Evolutionary conservation across 2,113 vertebrate species (phyloP).

Genomic region (Megaceryle maxima): DNA sequence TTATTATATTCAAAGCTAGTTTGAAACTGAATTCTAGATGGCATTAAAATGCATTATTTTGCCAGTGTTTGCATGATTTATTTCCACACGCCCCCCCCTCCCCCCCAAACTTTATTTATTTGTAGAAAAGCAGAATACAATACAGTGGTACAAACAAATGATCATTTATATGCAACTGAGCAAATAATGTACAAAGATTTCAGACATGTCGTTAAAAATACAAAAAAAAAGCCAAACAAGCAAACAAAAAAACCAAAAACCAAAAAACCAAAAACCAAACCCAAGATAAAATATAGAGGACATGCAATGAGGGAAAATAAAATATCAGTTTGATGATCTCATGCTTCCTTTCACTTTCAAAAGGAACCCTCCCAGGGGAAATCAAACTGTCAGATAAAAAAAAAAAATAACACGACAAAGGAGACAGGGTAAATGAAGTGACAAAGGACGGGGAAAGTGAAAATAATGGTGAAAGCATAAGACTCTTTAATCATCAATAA

Average conservation of each 20-base stretch:
- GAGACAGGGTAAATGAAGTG: slow-evolving; percentile 29
- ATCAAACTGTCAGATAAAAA: slow-evolving; percentile 29
- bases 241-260: no score
- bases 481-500: slow-evolving; percentile 22
- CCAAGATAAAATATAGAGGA: slow-evolving; percentile 57
- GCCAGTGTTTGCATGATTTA: slow-evolving; percentile 35
- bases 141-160: slow-evolving; percentile 65
- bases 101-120: slow-evolving; percentile 43
- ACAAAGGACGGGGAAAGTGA: slow-evolving; percentile 23
- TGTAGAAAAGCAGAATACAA: slow-evolving; percentile 63
- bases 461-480: slow-evolving; percentile 31
- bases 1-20: background rate
- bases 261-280: background rate
- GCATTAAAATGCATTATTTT: slow-evolving; percentile 56
- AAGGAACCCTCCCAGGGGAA: slow-evolving; percentile 13
- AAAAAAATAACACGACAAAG: background rate
- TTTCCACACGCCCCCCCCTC: background rate
- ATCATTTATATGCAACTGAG: slow-evolving; percentile 66
- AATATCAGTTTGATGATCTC: background rate
- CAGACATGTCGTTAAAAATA: slow-evolving; percentile 60
- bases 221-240: background rate
- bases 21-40: slow-evolving; percentile 25
- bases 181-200: slow-evolving; percentile 64
- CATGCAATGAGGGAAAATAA: slow-evolving; percentile 58
- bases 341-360: slow-evolving; percentile 49